Conservation (phyloP, 2,797 vertebrate species). For the Trachops cirrhosus region DNA sequence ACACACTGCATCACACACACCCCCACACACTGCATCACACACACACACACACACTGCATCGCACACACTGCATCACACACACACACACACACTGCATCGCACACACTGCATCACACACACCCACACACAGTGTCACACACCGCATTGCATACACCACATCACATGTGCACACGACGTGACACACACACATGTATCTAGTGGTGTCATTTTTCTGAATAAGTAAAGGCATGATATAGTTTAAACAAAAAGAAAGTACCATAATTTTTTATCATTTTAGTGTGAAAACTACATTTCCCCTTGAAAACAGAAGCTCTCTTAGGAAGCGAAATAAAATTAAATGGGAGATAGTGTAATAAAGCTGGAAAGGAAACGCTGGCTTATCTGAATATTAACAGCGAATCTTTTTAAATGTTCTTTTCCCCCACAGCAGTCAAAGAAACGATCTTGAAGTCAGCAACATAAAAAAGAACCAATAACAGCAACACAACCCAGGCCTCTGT, state of each 20-base stretch:
- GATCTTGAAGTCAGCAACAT: background rate
- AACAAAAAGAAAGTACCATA: background rate
- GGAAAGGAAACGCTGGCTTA: background rate
- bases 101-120: background rate
- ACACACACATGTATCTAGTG: too few relatives aligned
- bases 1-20: background rate
- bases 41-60: too few relatives aligned
- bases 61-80: background rate
- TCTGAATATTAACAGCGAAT: background rate
- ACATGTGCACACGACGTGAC: fast-evolving
- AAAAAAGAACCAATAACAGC: background rate
- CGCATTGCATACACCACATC: too few relatives aligned
- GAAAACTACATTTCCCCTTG: background rate
- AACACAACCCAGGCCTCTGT: background rate
- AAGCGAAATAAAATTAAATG: background rate
- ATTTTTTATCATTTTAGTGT: background rate
- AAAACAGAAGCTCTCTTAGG: background rate
- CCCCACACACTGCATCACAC: background rate
- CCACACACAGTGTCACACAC: background rate
- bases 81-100: background rate
- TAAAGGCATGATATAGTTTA: background rate
- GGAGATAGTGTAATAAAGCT: background rate
- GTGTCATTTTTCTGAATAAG: background rate
- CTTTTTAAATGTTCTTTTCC: background rate
- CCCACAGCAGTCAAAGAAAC: background rate